Evolutionary conservation across 2,888 invertebrate species (phyloP).

Genomic region (Morinoia aosen): DNA sequence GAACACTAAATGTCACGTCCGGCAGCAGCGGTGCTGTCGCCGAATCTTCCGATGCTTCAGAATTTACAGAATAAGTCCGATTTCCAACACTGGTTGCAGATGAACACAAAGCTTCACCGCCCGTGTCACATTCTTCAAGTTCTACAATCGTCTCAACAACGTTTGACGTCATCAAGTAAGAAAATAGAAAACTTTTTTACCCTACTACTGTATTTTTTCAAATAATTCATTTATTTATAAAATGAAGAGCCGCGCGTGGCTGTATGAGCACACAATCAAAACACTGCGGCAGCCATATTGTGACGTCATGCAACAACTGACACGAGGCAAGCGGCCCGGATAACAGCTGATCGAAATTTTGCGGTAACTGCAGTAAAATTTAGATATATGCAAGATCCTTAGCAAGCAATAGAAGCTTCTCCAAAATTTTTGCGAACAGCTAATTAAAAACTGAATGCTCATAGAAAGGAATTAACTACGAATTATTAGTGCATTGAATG

Average conservation of each 20-base stretch:
- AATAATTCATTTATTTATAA: background rate
- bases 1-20: conserved; percentile 82
- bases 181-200: background rate
- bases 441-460: too few species aligned
- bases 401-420: background rate
- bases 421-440: background rate
- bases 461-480: too few species aligned
- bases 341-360: background rate
- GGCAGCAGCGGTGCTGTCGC: conserved; percentile 78
- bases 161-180: conserved; percentile 51
- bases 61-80: conserved; percentile 56
- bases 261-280: background rate
- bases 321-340: background rate
- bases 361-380: background rate
- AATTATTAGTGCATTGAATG: too few species aligned
- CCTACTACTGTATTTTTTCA: background rate
- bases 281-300: conserved; percentile 39
- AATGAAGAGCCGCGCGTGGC: background rate
- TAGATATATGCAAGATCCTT: background rate
- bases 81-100: conserved; percentile 32
- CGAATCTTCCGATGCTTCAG: conserved; percentile 77
- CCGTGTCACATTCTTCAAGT: conserved; percentile 42
- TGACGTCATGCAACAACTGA: conserved; percentile 49
- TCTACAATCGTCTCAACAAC: conserved; percentile 49
- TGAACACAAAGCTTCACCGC: background rate